Conservation (phyloP, 2,888 invertebrate species). For the Malthinus seriepunctatus region DNA sequence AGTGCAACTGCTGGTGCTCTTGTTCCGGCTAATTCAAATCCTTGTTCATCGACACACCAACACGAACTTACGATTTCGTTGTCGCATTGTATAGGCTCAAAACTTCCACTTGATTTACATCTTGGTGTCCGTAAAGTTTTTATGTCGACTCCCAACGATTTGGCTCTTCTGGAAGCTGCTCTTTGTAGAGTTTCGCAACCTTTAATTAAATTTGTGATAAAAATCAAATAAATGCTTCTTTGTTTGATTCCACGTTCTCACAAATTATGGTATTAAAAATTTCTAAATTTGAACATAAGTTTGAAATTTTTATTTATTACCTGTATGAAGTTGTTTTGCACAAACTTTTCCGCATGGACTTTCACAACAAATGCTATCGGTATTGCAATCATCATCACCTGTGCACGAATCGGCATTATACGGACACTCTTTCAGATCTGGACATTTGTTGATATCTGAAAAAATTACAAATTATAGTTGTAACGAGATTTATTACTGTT, state of each 20-base stretch:
- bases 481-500: too few relatives aligned
- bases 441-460: conserved; percentile 42
- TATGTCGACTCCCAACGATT: conserved; percentile 58
- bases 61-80: conserved; percentile 73
- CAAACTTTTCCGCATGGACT: conserved; percentile 69
- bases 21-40: conserved; percentile 79
- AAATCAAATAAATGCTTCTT: too few relatives aligned
- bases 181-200: conserved; percentile 70
- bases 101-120: conserved; percentile 73
- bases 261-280: not conserved
- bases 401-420: conserved; percentile 63
- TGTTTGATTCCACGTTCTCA: not conserved
- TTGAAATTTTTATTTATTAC: conserved; percentile 46
- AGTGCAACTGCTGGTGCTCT: conserved; percentile 65
- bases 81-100: conserved; percentile 77
- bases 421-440: conserved; percentile 59
- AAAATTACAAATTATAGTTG: too few relatives aligned
- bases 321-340: conserved; percentile 65
- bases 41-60: conserved; percentile 83
- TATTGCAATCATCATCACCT: conserved; percentile 64
- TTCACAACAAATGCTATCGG: conserved; percentile 66
- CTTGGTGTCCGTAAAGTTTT: conserved; percentile 66
- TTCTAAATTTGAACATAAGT: not conserved
- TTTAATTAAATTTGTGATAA: conserved; percentile 15
- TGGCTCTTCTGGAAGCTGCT: conserved; percentile 65